Percentiles rank a stretch among this genome's conserved stretches.
Evolutionary conservation across 2,888 invertebrate species (phyloP).

Genomic region (Coecobrya sp.): DNA sequence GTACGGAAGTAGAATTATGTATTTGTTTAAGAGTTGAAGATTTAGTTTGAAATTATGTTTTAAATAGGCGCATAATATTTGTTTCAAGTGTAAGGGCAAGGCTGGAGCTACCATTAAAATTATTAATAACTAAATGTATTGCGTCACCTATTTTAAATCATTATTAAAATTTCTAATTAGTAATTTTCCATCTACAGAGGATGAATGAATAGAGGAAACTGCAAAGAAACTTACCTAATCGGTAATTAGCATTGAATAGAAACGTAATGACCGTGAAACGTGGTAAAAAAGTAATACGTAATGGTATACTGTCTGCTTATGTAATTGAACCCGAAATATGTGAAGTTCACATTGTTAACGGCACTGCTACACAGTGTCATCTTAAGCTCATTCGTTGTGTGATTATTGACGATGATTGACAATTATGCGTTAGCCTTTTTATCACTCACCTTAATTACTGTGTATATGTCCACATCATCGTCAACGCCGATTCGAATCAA

Average conservation of each 20-base stretch:
- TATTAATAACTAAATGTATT: neutral
- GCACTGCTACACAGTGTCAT: too few relatives aligned
- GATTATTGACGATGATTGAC: too few relatives aligned
- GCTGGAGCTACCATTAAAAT: neutral
- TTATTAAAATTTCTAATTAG: neutral
- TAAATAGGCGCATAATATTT: neutral
- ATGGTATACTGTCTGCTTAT: neutral
- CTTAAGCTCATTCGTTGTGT: too few relatives aligned
- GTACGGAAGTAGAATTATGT: too few relatives aligned
- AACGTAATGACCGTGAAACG: slow-evolving; percentile 35
- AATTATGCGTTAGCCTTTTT: too few relatives aligned
- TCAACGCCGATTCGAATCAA: too few relatives aligned
- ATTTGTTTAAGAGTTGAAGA: neutral
- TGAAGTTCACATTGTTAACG: too few relatives aligned
- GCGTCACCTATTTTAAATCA: neutral
- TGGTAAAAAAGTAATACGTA: neutral
- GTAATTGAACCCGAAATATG: too few relatives aligned
- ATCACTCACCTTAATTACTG: too few relatives aligned
- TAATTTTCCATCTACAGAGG: neutral
- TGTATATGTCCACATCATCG: too few relatives aligned
- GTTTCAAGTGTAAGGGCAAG: slow-evolving; percentile 38
- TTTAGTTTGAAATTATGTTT: neutral
- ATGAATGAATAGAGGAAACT: neutral
- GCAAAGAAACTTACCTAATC: neutral
- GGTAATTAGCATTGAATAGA: slow-evolving; percentile 50